Conservation (phyloP, 2,888 invertebrate species). For the Encarsia formosa region DNA sequence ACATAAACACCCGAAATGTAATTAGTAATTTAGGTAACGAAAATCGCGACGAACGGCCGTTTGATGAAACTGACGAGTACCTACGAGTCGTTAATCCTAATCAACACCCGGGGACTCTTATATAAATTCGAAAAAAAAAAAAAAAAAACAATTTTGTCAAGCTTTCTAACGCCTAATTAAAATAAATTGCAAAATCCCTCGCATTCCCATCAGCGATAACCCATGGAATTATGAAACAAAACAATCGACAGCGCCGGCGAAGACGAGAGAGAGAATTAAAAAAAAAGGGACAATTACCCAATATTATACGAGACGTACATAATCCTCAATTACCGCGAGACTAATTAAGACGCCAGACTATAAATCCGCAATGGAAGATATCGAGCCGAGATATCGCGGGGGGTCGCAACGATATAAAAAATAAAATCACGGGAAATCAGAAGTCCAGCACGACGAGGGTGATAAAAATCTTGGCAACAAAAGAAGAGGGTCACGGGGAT, state of each 20-base stretch:
- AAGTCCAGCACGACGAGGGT: neutral
- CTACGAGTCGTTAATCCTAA: too few relatives aligned
- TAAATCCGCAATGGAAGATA: neutral
- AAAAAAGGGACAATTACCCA: constrained; percentile 9
- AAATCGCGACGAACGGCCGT: too few relatives aligned
- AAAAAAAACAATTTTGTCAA: neutral
- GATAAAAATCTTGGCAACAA: constrained; percentile 9
- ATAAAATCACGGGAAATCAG: neutral
- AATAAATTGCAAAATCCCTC: constrained; percentile 6
- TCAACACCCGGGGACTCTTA: too few relatives aligned
- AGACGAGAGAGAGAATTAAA: neutral
- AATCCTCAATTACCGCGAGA: constrained; percentile 6
- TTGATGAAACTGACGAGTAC: too few relatives aligned
- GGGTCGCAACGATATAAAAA: too few relatives aligned
- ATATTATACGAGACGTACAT: constrained; percentile 13
- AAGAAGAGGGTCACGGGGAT: constrained; percentile 1
- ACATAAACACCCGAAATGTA: too few relatives aligned
- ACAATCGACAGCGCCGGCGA: neutral
- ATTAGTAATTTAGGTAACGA: too few relatives aligned
- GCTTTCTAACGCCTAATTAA: constrained; percentile 10
- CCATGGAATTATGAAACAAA: constrained; percentile 5
- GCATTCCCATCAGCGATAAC: neutral
- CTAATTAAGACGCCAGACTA: constrained; percentile 16
- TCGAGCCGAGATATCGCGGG: too few relatives aligned
- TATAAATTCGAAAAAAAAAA: neutral